phyloP scores from a whole-genome alignment of 2,113 vertebrate species.

The pig (Sus scrofa) region DNA sequence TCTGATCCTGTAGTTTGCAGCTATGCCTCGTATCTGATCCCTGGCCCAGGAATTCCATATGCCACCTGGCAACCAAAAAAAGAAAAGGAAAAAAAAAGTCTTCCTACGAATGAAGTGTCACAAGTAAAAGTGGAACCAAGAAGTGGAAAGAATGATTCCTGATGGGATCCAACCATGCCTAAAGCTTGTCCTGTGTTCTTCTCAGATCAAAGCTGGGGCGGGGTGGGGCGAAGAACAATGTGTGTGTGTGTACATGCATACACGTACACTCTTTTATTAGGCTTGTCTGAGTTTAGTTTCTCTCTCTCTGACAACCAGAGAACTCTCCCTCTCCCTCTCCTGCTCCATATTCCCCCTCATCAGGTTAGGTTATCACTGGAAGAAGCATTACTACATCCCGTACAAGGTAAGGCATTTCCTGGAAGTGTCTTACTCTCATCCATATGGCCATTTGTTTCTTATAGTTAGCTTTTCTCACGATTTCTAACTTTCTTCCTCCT shows the following conservation, averaged over 20 bases:
- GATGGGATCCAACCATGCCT: too few species aligned
- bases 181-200: neutral
- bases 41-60: too few species aligned
- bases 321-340: neutral
- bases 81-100: too few species aligned
- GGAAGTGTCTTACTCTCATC: neutral
- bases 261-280: neutral
- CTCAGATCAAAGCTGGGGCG: neutral
- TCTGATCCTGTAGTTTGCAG: too few species aligned
- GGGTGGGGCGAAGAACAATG: too few species aligned
- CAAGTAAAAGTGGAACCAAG: neutral
- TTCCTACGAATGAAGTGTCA: neutral
- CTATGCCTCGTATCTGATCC: too few species aligned
- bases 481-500: neutral
- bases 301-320: neutral
- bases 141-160: neutral
- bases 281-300: neutral
- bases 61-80: too few species aligned
- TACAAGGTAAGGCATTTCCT: neutral
- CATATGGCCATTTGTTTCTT: neutral
- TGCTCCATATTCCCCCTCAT: fast-evolving
- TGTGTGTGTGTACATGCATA: too few species aligned
- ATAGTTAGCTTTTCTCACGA: neutral
- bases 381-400: too few species aligned
- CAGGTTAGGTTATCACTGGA: too few species aligned